Percentiles rank a stretch among this genome's conserved stretches.
Conservation (phyloP, 1,140 invertebrate genomes). For the Euwallacea similis region DNA sequence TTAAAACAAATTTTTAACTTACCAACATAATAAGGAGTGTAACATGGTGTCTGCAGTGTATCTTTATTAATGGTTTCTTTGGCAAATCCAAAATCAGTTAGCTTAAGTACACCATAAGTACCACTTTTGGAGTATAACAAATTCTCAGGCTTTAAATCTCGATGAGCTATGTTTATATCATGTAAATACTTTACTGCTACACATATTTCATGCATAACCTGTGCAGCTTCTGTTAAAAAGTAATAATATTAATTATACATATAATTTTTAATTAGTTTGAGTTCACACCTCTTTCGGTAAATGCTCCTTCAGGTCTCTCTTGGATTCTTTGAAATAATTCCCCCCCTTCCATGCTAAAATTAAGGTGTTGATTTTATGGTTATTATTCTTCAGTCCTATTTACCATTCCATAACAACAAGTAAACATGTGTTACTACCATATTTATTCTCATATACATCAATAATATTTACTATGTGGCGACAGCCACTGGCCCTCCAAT, state of each 20-base stretch:
- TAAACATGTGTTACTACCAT: constrained; percentile 86
- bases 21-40: constrained; percentile 98
- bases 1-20: constrained; percentile 48
- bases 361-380: background rate
- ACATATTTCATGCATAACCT: constrained; percentile 95
- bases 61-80: constrained; percentile 89
- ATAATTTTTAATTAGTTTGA: background rate
- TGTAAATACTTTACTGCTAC: constrained; percentile 94
- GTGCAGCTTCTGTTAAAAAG: constrained; percentile 73
- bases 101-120: constrained; percentile 80
- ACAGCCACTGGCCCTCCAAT: constrained; percentile 89
- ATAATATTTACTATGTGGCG: constrained; percentile 91
- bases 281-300: constrained; percentile 87
- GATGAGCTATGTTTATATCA: constrained; percentile 93
- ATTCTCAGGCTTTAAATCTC: constrained; percentile 95
- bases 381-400: constrained; percentile 45
- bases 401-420: constrained; percentile 98
- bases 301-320: constrained; percentile 87
- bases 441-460: constrained; percentile 96
- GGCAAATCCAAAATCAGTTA: constrained; percentile 99
- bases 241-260: constrained; percentile 12
- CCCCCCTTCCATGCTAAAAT: constrained; percentile 90
- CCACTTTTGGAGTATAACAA: constrained; percentile 76
- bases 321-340: constrained; percentile 97
- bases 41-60: constrained; percentile 94